Conservation (phyloP, 2,888 invertebrate species). For the Cotesia congregata region DNA sequence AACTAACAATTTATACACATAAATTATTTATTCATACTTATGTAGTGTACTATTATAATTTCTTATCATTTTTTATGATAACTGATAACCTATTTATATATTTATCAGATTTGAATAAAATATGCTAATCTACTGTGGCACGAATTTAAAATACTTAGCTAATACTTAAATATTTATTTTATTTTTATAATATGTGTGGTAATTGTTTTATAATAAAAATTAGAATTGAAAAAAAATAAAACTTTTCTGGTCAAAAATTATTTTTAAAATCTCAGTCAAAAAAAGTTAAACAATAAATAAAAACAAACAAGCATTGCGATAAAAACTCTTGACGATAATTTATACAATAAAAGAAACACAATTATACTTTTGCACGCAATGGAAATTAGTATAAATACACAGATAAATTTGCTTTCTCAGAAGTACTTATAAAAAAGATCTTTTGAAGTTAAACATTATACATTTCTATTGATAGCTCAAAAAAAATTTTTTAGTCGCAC, state of each 20-base stretch:
- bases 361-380: not conserved
- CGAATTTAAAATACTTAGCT: not conserved
- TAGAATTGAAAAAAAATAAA: too few species aligned
- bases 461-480: too few species aligned
- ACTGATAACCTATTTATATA: not conserved
- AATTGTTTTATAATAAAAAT: not conserved
- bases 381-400: not conserved
- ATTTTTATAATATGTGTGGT: not conserved
- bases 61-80: not conserved
- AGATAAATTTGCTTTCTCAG: not conserved
- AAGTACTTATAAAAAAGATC: too few species aligned
- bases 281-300: too few species aligned
- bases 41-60: not conserved
- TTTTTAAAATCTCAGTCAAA: too few species aligned
- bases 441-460: too few species aligned
- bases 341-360: too few species aligned
- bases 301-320: too few species aligned
- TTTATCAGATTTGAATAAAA: not conserved
- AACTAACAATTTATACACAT: not conserved
- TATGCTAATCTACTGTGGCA: not conserved
- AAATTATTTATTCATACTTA: not conserved
- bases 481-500: too few species aligned
- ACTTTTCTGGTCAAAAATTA: too few species aligned
- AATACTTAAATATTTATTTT: not conserved
- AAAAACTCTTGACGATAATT: too few species aligned